Evolutionary conservation across 2,113 vertebrate species (phyloP).

Genomic region (Pundamilia nyererei): DNA sequence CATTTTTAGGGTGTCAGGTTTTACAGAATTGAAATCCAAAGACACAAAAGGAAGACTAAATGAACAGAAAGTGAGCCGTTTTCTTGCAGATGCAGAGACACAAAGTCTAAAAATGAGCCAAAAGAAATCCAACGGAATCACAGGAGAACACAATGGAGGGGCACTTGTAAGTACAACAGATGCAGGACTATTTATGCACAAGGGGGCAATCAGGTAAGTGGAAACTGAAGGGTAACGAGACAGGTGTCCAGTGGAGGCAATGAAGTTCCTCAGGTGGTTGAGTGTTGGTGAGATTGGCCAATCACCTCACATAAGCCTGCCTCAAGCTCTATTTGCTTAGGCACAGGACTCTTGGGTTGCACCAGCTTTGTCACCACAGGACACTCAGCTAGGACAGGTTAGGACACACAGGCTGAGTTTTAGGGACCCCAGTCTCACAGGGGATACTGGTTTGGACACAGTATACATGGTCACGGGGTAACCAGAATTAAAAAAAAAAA

Average conservation of each 20-base stretch:
- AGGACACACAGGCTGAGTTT: not conserved
- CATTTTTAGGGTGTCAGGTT: slow-evolving; percentile 25
- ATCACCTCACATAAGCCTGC: not conserved
- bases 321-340: not conserved
- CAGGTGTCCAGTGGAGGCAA: not conserved
- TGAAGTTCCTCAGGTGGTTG: not conserved
- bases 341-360: not conserved
- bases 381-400: not conserved
- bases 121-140: not conserved
- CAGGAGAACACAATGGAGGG: not conserved
- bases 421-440: not conserved
- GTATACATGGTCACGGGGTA: not conserved
- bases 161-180: not conserved
- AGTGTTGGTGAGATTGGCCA: not conserved
- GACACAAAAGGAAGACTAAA: not conserved
- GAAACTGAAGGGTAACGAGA: not conserved
- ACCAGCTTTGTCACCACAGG: not conserved
- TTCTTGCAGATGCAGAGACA: not conserved
- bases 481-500: not conserved
- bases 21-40: not conserved
- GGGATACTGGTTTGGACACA: not conserved
- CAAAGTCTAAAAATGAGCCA: not conserved
- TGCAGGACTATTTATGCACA: not conserved
- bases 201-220: not conserved
- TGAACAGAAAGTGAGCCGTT: not conserved